Evolutionary conservation across 2,113 vertebrate genomes (phyloP), one percentile per base, ranked within the genome.

Genomic region (Elaphurus davidianus): DNA sequence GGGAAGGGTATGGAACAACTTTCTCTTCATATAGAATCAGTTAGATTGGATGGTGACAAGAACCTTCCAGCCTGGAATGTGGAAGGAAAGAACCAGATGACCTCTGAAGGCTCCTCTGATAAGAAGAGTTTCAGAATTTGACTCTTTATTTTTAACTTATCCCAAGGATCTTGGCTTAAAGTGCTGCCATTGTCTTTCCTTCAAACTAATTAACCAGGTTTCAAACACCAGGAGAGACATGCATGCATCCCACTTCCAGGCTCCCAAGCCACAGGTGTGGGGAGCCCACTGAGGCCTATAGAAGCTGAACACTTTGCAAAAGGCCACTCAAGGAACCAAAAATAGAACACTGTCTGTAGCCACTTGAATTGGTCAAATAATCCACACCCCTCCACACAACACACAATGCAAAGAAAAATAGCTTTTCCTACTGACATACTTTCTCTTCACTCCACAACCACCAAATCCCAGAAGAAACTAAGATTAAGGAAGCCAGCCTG

Each of bases 201-300:
- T 91, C 14, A 25, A 6, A 55, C 25, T 78, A 64, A 45, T 33
- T 23, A 87, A 74, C 17, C 52, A 87, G 36, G 36, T 45, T 40
- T 82, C 83, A 55, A 7, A 15, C 7, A 13, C 45, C 52, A 2
- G 14, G 60, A 71, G 27, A 36, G 76, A 60, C 6, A 23, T 1
- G 28, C 1, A 0, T 25, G 4, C 28, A 5, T 19, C 16, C 14
- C 14, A 43, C 6, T 15, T 15, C 86, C 3, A 0, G 62, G 4
- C 36, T 45, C 33, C 30, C 30, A 2, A 11, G 40, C 54, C 45
- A 17, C 33, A n/a, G 23, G 19, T 45, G 17, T 43, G 74, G 43
- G 21, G n/a, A 45, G 40, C 21, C 59, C 16, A n/a, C 3, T 30
- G 12, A 40, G 13, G 12, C 27, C 64, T 21, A 11, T 27, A 33